Conservation (phyloP, 2,113 vertebrate species). For the Percopsis transmontana region DNA sequence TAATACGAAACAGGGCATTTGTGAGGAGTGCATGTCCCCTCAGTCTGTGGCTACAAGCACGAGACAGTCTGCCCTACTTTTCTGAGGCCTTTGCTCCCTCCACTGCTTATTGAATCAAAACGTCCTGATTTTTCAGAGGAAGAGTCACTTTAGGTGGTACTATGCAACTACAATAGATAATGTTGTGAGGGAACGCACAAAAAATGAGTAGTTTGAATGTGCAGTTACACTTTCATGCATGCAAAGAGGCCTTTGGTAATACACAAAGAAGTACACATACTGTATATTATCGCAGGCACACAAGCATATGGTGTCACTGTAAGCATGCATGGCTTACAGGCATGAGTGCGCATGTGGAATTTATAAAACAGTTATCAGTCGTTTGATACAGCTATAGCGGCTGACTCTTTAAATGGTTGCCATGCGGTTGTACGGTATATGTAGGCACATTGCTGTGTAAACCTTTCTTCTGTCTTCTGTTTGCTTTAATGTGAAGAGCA, state of each 20-base stretch:
- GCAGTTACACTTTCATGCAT: background rate
- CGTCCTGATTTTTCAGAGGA: conserved; percentile 37
- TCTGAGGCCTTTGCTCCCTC: conserved; percentile 48
- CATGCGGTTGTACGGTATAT: conserved; percentile 8
- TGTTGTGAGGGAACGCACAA: background rate
- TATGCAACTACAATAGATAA: background rate
- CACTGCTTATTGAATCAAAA: conserved; percentile 45
- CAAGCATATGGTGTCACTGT: background rate
- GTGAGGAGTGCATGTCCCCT: conserved; percentile 19
- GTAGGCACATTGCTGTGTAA: conserved; percentile 13
- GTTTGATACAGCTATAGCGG: conserved; percentile 10
- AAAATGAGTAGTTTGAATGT: background rate
- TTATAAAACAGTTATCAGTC: conserved; percentile 12
- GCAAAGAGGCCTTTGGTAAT: conserved; percentile 12
- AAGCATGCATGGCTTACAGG: background rate
- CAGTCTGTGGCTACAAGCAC: conserved; percentile 23
- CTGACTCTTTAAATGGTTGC: conserved; percentile 7
- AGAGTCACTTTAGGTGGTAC: background rate
- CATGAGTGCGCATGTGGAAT: background rate
- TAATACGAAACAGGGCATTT: background rate
- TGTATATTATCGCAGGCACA: background rate
- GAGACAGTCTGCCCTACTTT: conserved; percentile 60
- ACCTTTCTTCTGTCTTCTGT: background rate
- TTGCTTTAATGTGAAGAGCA: conserved; percentile 16
- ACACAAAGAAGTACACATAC: conserved; percentile 1